A percentile compares a stretch with the other conserved stretches of the same genome.
phyloP scores from a whole-genome alignment of 2,888 invertebrate genomes.

The Watsonalla cultraria region DNA sequence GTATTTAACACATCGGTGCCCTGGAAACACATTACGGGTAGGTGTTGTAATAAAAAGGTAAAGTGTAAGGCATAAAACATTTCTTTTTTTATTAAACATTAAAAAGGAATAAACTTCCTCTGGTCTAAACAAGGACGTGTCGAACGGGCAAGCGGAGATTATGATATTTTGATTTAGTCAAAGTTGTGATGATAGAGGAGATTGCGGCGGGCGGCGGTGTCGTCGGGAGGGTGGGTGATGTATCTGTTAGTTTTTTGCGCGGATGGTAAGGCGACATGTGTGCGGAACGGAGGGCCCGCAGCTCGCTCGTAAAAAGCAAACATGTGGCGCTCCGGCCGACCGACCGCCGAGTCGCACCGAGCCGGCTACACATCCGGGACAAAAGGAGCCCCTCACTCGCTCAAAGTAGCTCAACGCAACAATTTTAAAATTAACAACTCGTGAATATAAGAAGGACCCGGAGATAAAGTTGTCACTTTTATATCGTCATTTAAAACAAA shows the following conservation, averaged over 20 bases:
- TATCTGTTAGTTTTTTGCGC: conserved; percentile 26
- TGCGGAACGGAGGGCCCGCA: conserved; percentile 28
- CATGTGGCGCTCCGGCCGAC: conserved; percentile 36
- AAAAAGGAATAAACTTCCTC: background rate
- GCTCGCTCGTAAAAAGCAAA: conserved; percentile 38
- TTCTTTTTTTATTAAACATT: background rate
- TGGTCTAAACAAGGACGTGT: background rate
- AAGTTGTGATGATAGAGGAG: conserved; percentile 15
- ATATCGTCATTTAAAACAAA: background rate
- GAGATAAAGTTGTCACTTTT: conserved; percentile 2
- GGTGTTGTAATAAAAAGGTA: background rate
- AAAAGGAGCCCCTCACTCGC: background rate
- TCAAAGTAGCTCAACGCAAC: conserved; percentile 5
- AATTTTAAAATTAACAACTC: conserved; percentile 17
- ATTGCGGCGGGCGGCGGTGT: conserved; percentile 4
- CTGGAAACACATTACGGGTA: background rate
- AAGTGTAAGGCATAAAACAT: background rate
- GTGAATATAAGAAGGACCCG: conserved; percentile 1
- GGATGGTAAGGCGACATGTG: conserved; percentile 35
- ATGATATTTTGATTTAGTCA: background rate
- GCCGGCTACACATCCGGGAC: conserved; percentile 1
- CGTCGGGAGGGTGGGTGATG: conserved; percentile 19
- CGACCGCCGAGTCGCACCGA: conserved; percentile 13
- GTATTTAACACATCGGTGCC: background rate
- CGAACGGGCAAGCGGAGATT: background rate